Conservation (phyloP, 92 coral and sea anemone genomes). For the Desmophyllum pertusum region DNA sequence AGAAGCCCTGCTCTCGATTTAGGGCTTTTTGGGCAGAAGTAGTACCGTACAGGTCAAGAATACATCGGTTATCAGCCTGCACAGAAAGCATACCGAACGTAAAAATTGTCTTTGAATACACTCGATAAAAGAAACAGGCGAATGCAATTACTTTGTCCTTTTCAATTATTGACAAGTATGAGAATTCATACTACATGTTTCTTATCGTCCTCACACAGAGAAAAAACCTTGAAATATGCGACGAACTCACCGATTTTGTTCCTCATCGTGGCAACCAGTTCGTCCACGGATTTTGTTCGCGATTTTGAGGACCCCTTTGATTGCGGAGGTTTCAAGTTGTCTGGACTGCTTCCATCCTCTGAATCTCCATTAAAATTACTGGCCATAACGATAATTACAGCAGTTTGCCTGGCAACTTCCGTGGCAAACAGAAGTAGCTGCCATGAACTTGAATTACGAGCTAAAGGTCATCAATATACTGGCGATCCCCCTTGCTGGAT, state of each 20-base stretch:
- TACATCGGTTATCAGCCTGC: background rate
- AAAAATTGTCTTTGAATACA: background rate
- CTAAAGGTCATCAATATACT: background rate
- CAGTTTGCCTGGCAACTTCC: background rate
- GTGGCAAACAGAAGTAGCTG: background rate
- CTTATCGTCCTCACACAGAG: too few species aligned
- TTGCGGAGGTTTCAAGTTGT: constrained; percentile 14
- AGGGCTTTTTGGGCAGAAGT: background rate
- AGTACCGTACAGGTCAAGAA: background rate
- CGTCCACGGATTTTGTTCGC: constrained; percentile 69
- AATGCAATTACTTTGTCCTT: too few species aligned
- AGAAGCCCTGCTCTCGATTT: background rate
- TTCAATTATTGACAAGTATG: background rate
- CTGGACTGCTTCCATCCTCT: constrained; percentile 15
- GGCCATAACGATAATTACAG: constrained; percentile 24
- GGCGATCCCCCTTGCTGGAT: background rate
- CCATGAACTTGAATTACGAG: constrained; percentile 21
- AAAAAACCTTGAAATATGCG: background rate
- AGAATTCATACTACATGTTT: background rate
- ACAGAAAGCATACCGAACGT: background rate
- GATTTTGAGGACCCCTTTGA: constrained; percentile 37
- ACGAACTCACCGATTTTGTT: constrained; percentile 74
- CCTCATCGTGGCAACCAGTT: constrained; percentile 72
- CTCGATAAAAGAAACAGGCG: background rate
- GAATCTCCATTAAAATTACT: constrained; percentile 35